Evolutionary conservation across 1,140 invertebrate genomes (phyloP), one percentile per base, ranked within the genome.

Genomic region (Vanessa tameamea): DNA sequence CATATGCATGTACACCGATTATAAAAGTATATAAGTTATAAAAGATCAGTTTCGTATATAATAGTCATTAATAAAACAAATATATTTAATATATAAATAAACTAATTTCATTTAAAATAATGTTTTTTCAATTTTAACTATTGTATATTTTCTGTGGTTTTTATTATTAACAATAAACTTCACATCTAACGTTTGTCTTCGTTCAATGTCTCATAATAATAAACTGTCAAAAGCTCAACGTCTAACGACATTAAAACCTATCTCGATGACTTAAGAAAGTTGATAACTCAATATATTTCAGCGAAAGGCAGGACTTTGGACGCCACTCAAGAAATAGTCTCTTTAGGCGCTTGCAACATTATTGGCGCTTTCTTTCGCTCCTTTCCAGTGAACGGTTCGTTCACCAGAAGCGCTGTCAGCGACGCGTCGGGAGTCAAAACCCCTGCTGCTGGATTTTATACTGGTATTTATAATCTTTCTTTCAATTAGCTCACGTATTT

Each of bases 371-470:
- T 99, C 88, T 95, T 98, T 16, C 94, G 94, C 6, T 98, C 98
- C 1, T 97, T 98, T 94, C 98, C 98, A 8, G 95, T 97, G 0
- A 98, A 98, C 47, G 98, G 97, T 12, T 98, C 97, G 31, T 98
- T 98, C 89, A 96, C 96, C 0, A 94, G 97, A 82, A 98, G 98
- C 72, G 98, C 98, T 31, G 96, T 99, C 4, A 99, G 99, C 92
- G 96, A 98, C 82, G 96, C 97, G 31, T 98, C 97, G 77, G 98
- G 98, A 23, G 98, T 99, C 0, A 95, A 94, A 83, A 98, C 98
- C 14, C 95, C 97, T 2, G 94, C 97, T 63, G 97, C 97, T 59
- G 98, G 98, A 47, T 90, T 98, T 51, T 94, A 96, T 71, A 97
- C 96, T 15, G 96, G 95, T 82, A 83, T 61, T 37, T 57, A 57